Evolutionary conservation across 2,888 invertebrate species (phyloP).

Genomic region (Cryptosula pallasiana): DNA sequence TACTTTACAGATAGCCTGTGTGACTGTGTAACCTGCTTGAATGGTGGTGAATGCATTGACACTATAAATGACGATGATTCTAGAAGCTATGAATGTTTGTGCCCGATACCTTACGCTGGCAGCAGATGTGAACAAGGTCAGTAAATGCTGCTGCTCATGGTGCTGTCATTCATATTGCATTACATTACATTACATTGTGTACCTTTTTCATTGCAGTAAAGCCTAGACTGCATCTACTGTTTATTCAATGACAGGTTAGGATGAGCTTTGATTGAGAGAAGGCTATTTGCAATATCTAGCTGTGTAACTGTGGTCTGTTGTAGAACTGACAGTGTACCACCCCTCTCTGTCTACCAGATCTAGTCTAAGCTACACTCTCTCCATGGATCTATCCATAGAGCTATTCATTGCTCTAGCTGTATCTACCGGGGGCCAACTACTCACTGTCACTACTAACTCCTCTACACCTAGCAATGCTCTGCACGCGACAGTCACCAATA

Average conservation of each 20-base stretch:
- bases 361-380: neutral
- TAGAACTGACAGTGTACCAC: neutral
- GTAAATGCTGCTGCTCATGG: neutral
- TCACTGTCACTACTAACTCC: neutral
- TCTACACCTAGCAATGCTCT: neutral
- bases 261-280: too few relatives aligned
- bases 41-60: constrained; percentile 12
- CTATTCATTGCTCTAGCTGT: neutral
- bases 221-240: too few relatives aligned
- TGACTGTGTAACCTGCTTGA: neutral
- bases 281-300: too few relatives aligned
- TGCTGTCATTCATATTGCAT: too few relatives aligned
- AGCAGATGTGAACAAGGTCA: constrained; percentile 23
- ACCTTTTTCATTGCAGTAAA: too few relatives aligned
- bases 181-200: too few relatives aligned
- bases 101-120: constrained; percentile 25
- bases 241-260: too few relatives aligned
- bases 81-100: constrained; percentile 25
- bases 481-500: neutral
- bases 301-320: too few relatives aligned
- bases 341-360: neutral
- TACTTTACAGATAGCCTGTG: neutral
- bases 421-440: neutral
- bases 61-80: neutral
- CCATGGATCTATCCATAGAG: neutral